Conservation (phyloP, 2,888 invertebrate genomes). For the Eristalinus aeneus region DNA sequence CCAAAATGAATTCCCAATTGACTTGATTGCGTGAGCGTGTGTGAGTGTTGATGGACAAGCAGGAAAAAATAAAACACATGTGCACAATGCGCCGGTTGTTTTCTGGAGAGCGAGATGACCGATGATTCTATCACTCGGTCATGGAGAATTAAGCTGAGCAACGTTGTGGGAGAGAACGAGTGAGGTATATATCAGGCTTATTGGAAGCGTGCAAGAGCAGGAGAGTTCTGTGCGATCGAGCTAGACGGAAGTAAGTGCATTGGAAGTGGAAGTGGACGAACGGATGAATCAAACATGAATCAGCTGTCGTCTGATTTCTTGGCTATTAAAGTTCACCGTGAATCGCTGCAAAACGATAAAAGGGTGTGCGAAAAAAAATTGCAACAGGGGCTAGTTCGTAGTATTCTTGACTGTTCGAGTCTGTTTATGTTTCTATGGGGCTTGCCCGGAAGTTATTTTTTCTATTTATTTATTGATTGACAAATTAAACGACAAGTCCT, state of each 20-base stretch:
- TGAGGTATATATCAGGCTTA: background rate
- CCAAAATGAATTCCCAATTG: conserved; percentile 17
- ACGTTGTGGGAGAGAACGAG: background rate
- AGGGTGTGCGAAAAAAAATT: background rate
- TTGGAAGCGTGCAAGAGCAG: background rate
- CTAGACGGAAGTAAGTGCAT: conserved; percentile 18
- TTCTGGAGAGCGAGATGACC: conserved; percentile 55
- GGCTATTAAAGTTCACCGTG: conserved; percentile 11
- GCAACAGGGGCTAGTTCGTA: background rate
- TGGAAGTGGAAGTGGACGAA: conserved; percentile 1
- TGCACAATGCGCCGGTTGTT: conserved; percentile 65
- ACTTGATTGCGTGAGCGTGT: conserved; percentile 9
- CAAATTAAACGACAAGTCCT: no score
- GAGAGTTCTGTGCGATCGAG: conserved; percentile 21
- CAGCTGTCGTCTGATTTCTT: conserved; percentile 27
- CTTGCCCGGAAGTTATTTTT: no score
- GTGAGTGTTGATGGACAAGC: conserved; percentile 27
- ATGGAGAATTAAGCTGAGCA: background rate
- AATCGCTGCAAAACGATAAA: background rate
- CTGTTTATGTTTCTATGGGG: no score
- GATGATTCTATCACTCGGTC: background rate
- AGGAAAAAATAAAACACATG: conserved; percentile 29
- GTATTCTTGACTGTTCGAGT: no score
- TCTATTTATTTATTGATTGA: no score
- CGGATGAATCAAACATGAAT: conserved; percentile 3